Conservation (phyloP, 2,888 invertebrate species). For the Dione juno region DNA sequence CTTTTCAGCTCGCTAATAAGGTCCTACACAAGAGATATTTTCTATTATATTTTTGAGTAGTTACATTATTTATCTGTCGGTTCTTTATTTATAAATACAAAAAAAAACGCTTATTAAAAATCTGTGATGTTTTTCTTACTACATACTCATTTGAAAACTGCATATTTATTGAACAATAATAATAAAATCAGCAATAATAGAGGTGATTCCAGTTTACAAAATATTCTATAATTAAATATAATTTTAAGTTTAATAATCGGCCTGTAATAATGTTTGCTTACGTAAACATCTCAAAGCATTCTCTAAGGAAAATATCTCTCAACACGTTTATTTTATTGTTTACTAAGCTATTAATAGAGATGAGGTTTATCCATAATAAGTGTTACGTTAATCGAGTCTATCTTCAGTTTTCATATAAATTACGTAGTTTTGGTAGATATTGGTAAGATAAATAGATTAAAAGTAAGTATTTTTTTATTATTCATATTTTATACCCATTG, state of each 20-base stretch:
- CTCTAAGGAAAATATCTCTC: background rate
- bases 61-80: no score
- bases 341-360: background rate
- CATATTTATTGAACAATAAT: no score
- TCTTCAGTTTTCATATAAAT: conserved; percentile 12
- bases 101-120: no score
- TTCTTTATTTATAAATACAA: no score
- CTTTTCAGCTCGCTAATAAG: conserved; percentile 92
- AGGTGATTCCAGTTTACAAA: background rate
- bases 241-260: no score
- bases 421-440: background rate
- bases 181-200: no score
- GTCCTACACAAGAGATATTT: conserved; percentile 75
- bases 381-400: conserved; percentile 17
- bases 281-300: background rate
- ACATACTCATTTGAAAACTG: no score
- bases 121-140: no score
- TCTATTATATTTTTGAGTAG: background rate
- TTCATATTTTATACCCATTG: no score
- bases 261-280: background rate
- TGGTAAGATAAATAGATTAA: no score
- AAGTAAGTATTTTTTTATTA: no score
- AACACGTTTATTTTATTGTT: background rate
- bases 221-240: no score
- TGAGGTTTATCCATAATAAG: conserved; percentile 13